phyloP scores from a whole-genome alignment of 1,140 invertebrate genomes.

The Vanessa tameamea region DNA sequence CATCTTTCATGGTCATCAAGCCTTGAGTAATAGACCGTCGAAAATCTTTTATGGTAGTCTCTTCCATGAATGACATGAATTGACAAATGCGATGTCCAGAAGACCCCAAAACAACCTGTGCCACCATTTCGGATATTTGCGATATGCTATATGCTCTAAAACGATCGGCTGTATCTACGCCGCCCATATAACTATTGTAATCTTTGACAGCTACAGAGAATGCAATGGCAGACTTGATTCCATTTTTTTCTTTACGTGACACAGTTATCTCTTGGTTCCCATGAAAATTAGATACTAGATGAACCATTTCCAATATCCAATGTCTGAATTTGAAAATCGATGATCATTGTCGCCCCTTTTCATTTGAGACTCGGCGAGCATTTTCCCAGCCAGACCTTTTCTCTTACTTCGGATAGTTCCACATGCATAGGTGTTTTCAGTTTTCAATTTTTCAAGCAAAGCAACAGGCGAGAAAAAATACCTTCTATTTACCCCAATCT shows the following conservation, averaged over 20 bases:
- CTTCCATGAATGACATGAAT: slow-evolving; percentile 50
- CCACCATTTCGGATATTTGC: slow-evolving; percentile 66
- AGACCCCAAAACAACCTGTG: slow-evolving; percentile 61
- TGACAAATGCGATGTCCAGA: slow-evolving; percentile 51
- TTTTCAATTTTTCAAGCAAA: slow-evolving; percentile 58
- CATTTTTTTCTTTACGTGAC: slow-evolving; percentile 42
- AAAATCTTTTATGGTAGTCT: slow-evolving; percentile 48
- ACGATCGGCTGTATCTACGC: slow-evolving; percentile 61
- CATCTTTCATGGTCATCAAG: slow-evolving; percentile 48
- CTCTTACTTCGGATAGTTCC: slow-evolving; percentile 63
- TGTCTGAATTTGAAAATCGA: slow-evolving; percentile 48
- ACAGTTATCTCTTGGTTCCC: slow-evolving; percentile 48
- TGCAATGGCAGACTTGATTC: slow-evolving; percentile 34
- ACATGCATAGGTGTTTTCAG: slow-evolving; percentile 57
- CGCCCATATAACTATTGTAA: slow-evolving; percentile 62
- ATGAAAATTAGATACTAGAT: slow-evolving; percentile 66
- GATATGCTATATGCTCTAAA: slow-evolving; percentile 56
- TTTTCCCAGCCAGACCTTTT: slow-evolving; percentile 47
- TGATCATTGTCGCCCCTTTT: slow-evolving; percentile 55
- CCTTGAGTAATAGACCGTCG: slow-evolving; percentile 47
- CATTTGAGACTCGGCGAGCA: slow-evolving; percentile 54
- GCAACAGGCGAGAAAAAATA: slow-evolving; percentile 63
- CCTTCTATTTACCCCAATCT: slow-evolving; percentile 48
- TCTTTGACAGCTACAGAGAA: slow-evolving; percentile 53
- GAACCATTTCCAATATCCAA: slow-evolving; percentile 62